A percentile compares a stretch with the other conserved stretches of the same genome.
These are phyloP conservation scores for Deilephila porcellus DNA, from an alignment of 2,888 invertebrate genomes.

Conservation along the genomic window DNA sequence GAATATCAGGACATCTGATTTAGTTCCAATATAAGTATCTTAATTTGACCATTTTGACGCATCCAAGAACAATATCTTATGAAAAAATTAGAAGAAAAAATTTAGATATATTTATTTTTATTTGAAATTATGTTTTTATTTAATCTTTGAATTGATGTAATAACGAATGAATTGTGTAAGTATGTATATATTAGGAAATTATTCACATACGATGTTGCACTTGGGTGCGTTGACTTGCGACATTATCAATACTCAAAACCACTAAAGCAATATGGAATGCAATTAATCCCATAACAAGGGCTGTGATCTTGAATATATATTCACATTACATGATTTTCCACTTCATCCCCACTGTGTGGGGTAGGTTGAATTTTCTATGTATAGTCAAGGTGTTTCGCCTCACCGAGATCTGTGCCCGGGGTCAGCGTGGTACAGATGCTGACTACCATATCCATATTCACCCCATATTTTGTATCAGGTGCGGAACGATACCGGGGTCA, in stretches of 20 bases:
- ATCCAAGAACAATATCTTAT: too few species aligned
- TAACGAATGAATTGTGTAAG: too few species aligned
- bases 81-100: too few species aligned
- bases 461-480: neutral
- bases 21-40: neutral
- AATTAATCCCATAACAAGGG: slow-evolving; percentile 37
- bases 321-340: neutral
- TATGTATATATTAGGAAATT: too few species aligned
- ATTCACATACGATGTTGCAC: too few species aligned
- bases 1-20: neutral
- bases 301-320: slow-evolving; percentile 21
- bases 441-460: neutral
- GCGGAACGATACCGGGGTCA: neutral
- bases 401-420: neutral
- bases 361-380: neutral
- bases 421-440: neutral
- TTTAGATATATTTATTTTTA: too few species aligned
- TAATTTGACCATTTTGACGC: too few species aligned
- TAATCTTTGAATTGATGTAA: too few species aligned
- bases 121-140: too few species aligned
- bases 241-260: slow-evolving; percentile 33
- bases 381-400: neutral
- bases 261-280: slow-evolving; percentile 40
- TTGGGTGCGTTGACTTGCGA: too few species aligned
- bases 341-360: neutral